Conservation (phyloP, 2,888 invertebrate genomes). For the Chymomyza procnemis region DNA sequence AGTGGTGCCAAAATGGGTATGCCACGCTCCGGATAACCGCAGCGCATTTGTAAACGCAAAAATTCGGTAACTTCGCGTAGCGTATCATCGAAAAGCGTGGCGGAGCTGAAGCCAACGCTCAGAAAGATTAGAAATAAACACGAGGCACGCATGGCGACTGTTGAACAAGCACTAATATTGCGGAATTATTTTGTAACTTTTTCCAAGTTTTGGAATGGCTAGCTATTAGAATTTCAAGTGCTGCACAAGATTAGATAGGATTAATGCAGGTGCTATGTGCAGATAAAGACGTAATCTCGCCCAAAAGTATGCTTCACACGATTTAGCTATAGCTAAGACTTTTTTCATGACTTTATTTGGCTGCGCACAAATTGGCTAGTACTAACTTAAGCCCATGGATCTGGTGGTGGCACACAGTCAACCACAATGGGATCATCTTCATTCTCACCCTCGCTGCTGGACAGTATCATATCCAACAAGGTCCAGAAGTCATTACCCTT, state of each 20-base stretch:
- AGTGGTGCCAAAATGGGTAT: conserved; percentile 72
- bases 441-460: conserved; percentile 54
- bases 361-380: neutral
- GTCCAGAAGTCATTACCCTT: conserved; percentile 74
- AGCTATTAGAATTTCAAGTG: conserved; percentile 40
- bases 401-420: conserved; percentile 63
- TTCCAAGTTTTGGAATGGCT: neutral
- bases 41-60: conserved; percentile 72
- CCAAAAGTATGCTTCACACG: conserved; percentile 10
- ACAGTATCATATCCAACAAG: conserved; percentile 57
- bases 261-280: conserved; percentile 1
- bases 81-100: conserved; percentile 66
- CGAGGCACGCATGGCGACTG: conserved; percentile 38
- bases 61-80: conserved; percentile 70
- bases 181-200: no score
- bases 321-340: neutral
- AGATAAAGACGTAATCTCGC: neutral
- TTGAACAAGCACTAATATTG: neutral
- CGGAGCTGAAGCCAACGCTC: conserved; percentile 41
- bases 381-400: conserved; percentile 70
- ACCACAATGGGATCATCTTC: conserved; percentile 69
- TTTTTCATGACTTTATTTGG: conserved; percentile 7
- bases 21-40: conserved; percentile 66
- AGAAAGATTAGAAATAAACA: conserved; percentile 7
- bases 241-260: conserved; percentile 18